These are phyloP conservation scores for Cephalotes varians DNA, from an alignment of 2,888 invertebrate species.

Conservation along the genomic window DNA sequence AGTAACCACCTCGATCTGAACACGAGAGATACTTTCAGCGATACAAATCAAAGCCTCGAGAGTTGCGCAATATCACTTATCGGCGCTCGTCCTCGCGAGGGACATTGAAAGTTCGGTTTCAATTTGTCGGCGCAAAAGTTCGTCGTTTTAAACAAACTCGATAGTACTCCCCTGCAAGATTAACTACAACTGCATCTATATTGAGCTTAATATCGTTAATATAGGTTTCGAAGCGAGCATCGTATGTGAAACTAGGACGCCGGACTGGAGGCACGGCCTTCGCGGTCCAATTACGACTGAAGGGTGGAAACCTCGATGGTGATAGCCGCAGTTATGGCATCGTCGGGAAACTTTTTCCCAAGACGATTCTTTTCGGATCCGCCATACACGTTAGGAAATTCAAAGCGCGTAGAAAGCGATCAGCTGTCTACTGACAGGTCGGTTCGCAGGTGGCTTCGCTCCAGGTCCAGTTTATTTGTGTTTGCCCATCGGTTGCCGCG, in stretches of 20 bases:
- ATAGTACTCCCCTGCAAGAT: neutral
- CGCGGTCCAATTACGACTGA: slow-evolving; percentile 38
- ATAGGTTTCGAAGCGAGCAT: neutral
- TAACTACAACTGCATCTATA: slow-evolving; percentile 23
- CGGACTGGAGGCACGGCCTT: slow-evolving; percentile 26
- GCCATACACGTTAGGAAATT: neutral
- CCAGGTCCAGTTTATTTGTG: slow-evolving; percentile 72
- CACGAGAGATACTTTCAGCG: neutral
- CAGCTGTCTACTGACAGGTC: slow-evolving; percentile 59
- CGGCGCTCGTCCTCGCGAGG: neutral
- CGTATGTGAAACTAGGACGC: slow-evolving; percentile 26
- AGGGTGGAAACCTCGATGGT: neutral
- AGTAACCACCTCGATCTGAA: neutral
- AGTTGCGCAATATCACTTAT: slow-evolving; percentile 17
- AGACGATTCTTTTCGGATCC: neutral
- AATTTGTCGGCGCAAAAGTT: slow-evolving; percentile 4
- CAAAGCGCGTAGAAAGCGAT: slow-evolving; percentile 59
- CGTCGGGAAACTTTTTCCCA: neutral
- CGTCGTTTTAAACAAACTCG: neutral
- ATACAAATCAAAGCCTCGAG: neutral
- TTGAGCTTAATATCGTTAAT: slow-evolving; percentile 36
- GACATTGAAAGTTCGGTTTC: neutral
- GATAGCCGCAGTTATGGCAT: neutral
- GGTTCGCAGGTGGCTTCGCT: slow-evolving; percentile 36
- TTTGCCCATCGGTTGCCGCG: slow-evolving; percentile 84